phyloP scores from a whole-genome alignment of 2,113 vertebrate genomes.

The Osmerus mordax region DNA sequence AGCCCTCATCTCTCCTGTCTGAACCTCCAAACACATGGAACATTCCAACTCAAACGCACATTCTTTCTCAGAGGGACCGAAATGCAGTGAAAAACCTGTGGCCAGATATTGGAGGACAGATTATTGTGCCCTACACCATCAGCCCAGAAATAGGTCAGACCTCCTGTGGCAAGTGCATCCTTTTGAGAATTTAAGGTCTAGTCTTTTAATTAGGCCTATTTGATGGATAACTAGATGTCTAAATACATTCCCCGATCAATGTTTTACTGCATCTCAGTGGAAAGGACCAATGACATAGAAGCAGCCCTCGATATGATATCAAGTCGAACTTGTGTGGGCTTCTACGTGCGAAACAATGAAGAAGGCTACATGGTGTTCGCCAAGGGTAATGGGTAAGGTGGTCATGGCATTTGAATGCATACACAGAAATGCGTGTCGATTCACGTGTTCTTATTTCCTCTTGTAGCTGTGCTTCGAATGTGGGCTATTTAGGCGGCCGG shows the following conservation, averaged over 20 bases:
- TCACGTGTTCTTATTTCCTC: neutral
- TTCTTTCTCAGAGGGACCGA: conserved; percentile 30
- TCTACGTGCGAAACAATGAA: conserved; percentile 40
- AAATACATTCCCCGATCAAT: neutral
- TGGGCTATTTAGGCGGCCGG: conserved; percentile 65
- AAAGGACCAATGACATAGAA: conserved; percentile 16
- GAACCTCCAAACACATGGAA: neutral
- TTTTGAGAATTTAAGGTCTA: neutral
- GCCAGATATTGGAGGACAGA: neutral
- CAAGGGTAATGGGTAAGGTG: conserved; percentile 26
- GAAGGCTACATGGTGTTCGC: conserved; percentile 41
- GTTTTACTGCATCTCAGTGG: conserved; percentile 18
- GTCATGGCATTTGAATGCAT: neutral
- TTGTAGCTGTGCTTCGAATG: conserved; percentile 71
- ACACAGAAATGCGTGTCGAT: neutral
- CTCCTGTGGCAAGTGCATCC: neutral
- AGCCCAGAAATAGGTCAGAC: conserved; percentile 35
- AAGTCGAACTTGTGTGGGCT: conserved; percentile 48
- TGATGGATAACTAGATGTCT: neutral
- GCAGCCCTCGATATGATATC: conserved; percentile 52
- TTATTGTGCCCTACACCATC: conserved; percentile 50
- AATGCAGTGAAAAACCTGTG: conserved; percentile 37
- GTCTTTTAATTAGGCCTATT: neutral
- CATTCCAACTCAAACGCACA: neutral
- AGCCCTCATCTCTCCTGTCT: neutral